Evolutionary conservation across 2,797 vertebrate genomes (phyloP), one percentile per base, ranked within the genome.

Genomic region (Ispidina lecontei): DNA sequence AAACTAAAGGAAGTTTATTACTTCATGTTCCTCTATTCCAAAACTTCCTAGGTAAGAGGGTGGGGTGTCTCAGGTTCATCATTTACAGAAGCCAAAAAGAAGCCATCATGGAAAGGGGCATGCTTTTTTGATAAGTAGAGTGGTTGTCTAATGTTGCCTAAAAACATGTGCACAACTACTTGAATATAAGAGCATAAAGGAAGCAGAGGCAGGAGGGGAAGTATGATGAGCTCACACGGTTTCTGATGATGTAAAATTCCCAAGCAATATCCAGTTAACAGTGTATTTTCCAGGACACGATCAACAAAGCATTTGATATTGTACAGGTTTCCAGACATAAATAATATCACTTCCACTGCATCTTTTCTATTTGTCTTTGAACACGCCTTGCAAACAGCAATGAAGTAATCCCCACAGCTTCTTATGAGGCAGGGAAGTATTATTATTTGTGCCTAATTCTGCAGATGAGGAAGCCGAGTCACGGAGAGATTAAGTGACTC

Each of bases 401-500:
- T 18, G 14, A 70, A 79, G 62, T 80, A 93, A 94, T 86, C 41
- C 20, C 19, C 54, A 62, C 21, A 73, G 64, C n/a, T 87, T 28
- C 55, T 77, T 78, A 39, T 81, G 74, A 95, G 79, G 86, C 63
- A 85, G 9, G 59, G 74, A 91, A 91, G 65, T 60, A 54, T 76
- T 86, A 72, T 47, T 93, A 78, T 84, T 89, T 82, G 33, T 67
- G 55, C 18, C 41, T 67, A 43, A 46, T 89, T 74, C 91, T 81
- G 58, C 47, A 92, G 65, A 62, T 90, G 93, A 89, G 41, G 83
- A 95, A 92, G 79, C 54, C 18, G 71, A 94, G 59, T 65, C 91
- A 92, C 13, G 8, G 70, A 87, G 67, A 84, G 91, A 96, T 96
- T 92, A 94, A 92, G 43, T 90, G 89, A 92, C 80, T 84, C 4